Percentiles rank a stretch among this genome's conserved stretches.
phyloP scores from a whole-genome alignment of 2,113 vertebrate species.

The Scopus umbretta region DNA sequence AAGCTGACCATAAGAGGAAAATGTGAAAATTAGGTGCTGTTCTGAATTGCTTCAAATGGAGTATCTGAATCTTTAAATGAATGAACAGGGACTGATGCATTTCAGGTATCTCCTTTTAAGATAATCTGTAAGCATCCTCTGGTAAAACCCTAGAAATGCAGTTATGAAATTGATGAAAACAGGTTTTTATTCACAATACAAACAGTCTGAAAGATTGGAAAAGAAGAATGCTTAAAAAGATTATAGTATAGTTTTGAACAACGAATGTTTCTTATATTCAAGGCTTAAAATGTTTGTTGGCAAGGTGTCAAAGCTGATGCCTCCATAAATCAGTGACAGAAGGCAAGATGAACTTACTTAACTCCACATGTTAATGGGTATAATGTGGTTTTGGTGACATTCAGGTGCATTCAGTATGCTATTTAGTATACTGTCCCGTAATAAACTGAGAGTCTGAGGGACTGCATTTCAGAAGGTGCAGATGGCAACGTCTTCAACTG shows the following conservation, averaged over 20 bases:
- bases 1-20: background rate
- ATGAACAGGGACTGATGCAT: background rate
- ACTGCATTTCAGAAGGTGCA: background rate
- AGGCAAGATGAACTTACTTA: background rate
- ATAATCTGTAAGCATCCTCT: background rate
- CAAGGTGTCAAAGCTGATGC: background rate
- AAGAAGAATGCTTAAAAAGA: background rate
- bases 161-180: background rate
- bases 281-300: background rate
- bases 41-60: background rate
- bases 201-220: background rate
- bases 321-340: background rate
- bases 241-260: background rate
- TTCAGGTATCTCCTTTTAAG: background rate
- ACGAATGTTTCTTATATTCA: background rate
- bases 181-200: background rate
- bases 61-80: background rate
- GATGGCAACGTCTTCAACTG: background rate
- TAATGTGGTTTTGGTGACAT: background rate
- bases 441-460: rapidly evolving
- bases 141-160: background rate
- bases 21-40: background rate
- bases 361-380: rapidly evolving
- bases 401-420: background rate
- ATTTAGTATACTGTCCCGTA: background rate